A percentile compares a stretch with the other conserved stretches of the same genome.
Evolutionary conservation across 2,888 invertebrate species (phyloP).

Genomic region (Exephanes ischioxanthus): DNA sequence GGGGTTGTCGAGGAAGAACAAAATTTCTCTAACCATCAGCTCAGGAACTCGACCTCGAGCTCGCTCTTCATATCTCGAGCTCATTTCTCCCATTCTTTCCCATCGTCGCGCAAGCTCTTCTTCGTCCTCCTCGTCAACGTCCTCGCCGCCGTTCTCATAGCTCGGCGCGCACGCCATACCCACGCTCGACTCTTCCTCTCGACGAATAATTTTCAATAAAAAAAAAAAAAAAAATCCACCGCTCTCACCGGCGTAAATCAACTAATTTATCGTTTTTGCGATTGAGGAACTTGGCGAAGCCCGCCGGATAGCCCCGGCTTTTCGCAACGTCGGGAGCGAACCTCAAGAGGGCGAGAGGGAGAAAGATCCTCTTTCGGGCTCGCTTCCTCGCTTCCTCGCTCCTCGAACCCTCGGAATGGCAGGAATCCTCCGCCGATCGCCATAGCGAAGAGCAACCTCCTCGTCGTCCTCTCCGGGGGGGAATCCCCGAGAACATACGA

Average conservation of each 20-base stretch:
- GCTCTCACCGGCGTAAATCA: slow-evolving; percentile 80
- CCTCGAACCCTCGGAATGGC: slow-evolving; percentile 78
- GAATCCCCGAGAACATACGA: background rate
- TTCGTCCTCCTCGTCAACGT: slow-evolving; percentile 19
- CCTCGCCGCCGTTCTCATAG: slow-evolving; percentile 32
- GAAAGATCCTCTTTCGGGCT: background rate
- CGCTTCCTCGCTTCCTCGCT: slow-evolving; percentile 68
- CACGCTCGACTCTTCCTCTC: background rate
- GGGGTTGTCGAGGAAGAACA: slow-evolving; percentile 16
- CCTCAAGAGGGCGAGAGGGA: too few relatives aligned
- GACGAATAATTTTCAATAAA: slow-evolving; percentile 18
- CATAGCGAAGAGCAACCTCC: slow-evolving; percentile 9
- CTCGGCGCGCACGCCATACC: slow-evolving; percentile 15
- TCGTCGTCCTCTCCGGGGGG: background rate
- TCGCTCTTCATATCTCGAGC: slow-evolving; percentile 17
- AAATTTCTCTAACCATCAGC: slow-evolving; percentile 47
- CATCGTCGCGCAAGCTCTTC: slow-evolving; percentile 19
- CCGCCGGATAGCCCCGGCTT: slow-evolving; percentile 48
- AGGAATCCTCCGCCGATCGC: slow-evolving; percentile 77
- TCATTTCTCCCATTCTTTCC: slow-evolving; percentile 36
- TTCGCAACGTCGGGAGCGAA: slow-evolving; percentile 1
- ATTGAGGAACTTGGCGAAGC: slow-evolving; percentile 73
- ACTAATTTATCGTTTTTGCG: slow-evolving; percentile 84
- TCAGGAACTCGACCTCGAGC: slow-evolving; percentile 12
- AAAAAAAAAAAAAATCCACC: background rate